Evolutionary conservation across 2,797 vertebrate genomes (phyloP), one percentile per base, ranked within the genome.

Genomic region (Liparis tanakae): DNA sequence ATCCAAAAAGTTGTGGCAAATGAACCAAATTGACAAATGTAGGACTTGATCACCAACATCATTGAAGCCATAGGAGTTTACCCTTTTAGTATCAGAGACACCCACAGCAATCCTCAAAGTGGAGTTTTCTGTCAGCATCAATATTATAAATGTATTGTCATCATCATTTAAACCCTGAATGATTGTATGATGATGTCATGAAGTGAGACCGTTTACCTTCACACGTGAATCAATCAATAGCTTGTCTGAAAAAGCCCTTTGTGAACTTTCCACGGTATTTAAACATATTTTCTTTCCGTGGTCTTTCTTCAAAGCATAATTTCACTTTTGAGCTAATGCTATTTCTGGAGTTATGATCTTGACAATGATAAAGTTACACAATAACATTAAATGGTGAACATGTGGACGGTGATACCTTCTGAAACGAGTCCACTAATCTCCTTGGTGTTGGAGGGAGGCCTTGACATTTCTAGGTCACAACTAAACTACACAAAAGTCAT

Each of bases 401-500:
- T 48, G 13, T 63, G 22, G 20, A 17, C 44, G 44, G 50, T 48
- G 33, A 33, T 22, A 30, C 41, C 63, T 48, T 55, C 18, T 36
- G 34, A 60, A 67, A 55, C 53, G 34, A 12, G 9, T 50, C 48
- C 39, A 41, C 39, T 41, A 41, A 2, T 6, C 1, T 0, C n/a
- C 15, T 48, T 18, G 7, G 8, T 43, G 7, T 22, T 63, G 6
- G 33, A 43, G 10, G 2, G 25, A 51, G 6, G 17, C 18, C 20
- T 59, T 51, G n/a, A 64, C 4, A 34, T 18, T 53, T 56, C 36
- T 22, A 51, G 25, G 39, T 58, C 13, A n/a, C 15, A 58, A 18
- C 55, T 67, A 48, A 73, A 72, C 41, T 64, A 48, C 65, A 67
- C 41, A 48, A 44, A 70, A 77, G 48, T 72, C 58, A 74, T 80